These are phyloP conservation scores for Mus spretus DNA, from an alignment of 2,797 vertebrate species.

Conservation along the genomic window DNA sequence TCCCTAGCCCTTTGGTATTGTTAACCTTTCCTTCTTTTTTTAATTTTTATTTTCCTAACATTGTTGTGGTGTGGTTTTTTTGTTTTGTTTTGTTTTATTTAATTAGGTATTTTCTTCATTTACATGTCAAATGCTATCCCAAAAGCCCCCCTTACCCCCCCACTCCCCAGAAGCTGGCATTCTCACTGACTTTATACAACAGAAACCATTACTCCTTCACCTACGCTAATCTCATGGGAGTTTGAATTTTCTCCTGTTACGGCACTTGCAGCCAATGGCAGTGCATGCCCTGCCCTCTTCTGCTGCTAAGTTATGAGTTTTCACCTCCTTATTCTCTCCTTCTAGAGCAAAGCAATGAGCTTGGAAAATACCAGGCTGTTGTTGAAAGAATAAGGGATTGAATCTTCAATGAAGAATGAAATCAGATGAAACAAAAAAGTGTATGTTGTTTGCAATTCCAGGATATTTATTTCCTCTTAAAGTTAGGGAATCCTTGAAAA, in stretches of 20 bases:
- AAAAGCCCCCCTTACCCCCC: too few relatives aligned
- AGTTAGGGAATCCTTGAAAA: constrained; percentile 27
- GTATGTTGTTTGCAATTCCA: not conserved
- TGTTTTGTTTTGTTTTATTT: too few relatives aligned
- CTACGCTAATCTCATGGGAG: too few relatives aligned
- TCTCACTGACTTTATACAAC: not conserved
- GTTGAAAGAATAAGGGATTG: not conserved
- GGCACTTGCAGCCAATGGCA: not conserved
- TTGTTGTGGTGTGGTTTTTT: too few relatives aligned
- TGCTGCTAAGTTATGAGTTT: not conserved
- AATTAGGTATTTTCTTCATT: too few relatives aligned
- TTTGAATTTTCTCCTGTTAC: not conserved
- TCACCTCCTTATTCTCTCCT: not conserved
- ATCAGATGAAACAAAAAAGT: not conserved
- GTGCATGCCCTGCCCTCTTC: not conserved
- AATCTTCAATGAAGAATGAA: not conserved
- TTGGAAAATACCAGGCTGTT: not conserved
- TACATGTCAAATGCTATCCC: too few relatives aligned
- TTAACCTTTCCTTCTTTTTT: not conserved
- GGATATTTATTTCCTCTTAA: constrained; percentile 22
- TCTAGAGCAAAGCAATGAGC: not conserved
- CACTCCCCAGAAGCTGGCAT: not conserved
- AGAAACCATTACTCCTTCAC: not conserved
- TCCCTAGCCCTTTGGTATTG: too few relatives aligned
- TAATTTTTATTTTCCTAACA: too few relatives aligned